Evolutionary conservation across 2,113 vertebrate species (phyloP).

Genomic region (Cranoglanis bouderius): DNA sequence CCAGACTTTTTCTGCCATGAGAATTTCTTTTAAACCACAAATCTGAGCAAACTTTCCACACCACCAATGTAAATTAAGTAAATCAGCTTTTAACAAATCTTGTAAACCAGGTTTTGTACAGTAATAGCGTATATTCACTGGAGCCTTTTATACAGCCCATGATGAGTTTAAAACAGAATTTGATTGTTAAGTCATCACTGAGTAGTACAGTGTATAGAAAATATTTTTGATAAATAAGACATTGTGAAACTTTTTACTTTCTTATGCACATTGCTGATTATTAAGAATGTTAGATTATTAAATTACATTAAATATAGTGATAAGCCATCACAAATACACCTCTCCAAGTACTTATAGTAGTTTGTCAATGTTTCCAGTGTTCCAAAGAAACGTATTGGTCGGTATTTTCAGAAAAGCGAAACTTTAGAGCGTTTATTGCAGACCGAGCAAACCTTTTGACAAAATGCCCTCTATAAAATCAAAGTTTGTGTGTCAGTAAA

Average conservation of each 20-base stretch:
- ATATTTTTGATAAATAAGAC: neutral
- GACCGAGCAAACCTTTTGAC: neutral
- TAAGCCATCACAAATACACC: neutral
- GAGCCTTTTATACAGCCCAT: neutral
- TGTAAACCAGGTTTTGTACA: neutral
- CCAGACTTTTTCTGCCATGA: neutral
- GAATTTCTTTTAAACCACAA: neutral
- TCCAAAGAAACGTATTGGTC: neutral
- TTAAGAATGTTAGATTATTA: neutral
- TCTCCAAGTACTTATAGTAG: neutral
- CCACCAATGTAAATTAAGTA: neutral
- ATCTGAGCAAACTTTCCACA: neutral
- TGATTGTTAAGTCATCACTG: neutral
- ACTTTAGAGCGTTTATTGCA: neutral
- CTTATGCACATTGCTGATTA: neutral
- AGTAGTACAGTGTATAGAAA: neutral
- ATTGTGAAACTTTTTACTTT: neutral
- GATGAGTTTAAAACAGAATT: neutral
- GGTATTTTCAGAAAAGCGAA: neutral
- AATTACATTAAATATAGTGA: neutral
- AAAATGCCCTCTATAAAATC: neutral
- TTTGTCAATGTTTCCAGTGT: neutral
- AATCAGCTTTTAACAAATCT: constrained; percentile 41
- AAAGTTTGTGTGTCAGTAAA: neutral
- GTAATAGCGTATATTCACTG: neutral